Evolutionary conservation across 2,888 invertebrate species (phyloP).

Genomic region (Sphaerophoria taeniata): DNA sequence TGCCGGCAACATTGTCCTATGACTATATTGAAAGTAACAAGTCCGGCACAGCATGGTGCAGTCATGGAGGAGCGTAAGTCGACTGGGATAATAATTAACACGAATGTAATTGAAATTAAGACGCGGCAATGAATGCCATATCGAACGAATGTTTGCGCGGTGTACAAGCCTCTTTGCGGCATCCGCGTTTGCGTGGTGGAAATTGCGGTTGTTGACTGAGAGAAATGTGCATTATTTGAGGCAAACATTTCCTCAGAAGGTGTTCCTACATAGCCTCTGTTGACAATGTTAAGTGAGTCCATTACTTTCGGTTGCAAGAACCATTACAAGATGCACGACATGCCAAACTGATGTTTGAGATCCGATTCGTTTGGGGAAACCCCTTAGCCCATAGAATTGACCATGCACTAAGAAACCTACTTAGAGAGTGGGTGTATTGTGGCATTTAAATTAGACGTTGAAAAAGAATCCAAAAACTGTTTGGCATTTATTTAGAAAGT

Average conservation of each 20-base stretch:
- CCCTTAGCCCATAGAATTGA: not conserved
- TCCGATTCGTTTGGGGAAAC: slow-evolving; percentile 28
- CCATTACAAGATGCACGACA: slow-evolving; percentile 71
- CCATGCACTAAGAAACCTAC: slow-evolving; percentile 21
- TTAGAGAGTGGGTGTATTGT: slow-evolving; percentile 34
- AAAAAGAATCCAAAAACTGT: slow-evolving; percentile 47
- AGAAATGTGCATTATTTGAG: slow-evolving; percentile 54
- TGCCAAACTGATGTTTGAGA: slow-evolving; percentile 44
- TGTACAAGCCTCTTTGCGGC: slow-evolving; percentile 45
- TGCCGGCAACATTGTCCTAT: slow-evolving; percentile 1
- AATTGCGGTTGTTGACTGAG: slow-evolving; percentile 20
- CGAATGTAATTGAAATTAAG: slow-evolving; percentile 62
- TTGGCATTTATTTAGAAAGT: slow-evolving; percentile 49
- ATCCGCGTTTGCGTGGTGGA: slow-evolving; percentile 35
- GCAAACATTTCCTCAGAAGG: slow-evolving; percentile 30
- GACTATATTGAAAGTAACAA: slow-evolving; percentile 59
- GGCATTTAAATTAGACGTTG: slow-evolving; percentile 56
- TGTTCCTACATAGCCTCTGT: slow-evolving; percentile 18
- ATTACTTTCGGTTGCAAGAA: slow-evolving; percentile 59
- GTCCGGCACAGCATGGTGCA: not conserved
- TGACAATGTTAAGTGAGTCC: slow-evolving; percentile 49
- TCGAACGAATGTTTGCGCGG: slow-evolving; percentile 26
- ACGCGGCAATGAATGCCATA: slow-evolving; percentile 47
- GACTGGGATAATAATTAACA: slow-evolving; percentile 67
- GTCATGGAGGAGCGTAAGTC: not conserved